These are phyloP conservation scores for Lobophora halterata DNA, from an alignment of 2,888 invertebrate genomes.

Conservation along the genomic window DNA sequence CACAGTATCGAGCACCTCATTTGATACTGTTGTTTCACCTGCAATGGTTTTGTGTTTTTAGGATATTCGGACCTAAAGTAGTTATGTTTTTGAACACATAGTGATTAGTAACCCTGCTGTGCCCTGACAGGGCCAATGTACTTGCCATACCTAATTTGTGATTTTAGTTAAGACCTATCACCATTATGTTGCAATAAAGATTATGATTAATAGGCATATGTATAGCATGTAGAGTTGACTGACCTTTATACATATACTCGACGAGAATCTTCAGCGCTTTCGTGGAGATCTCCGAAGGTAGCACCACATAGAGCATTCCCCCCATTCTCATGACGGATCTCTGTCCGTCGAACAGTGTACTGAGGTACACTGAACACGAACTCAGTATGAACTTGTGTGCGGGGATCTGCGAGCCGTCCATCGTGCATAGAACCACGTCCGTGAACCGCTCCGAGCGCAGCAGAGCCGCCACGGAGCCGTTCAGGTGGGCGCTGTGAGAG, in stretches of 20 bases:
- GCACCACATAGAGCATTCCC: conserved; percentile 84
- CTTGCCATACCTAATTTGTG: too few species aligned
- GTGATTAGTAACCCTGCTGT: too few species aligned
- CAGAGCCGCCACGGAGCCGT: conserved; percentile 89
- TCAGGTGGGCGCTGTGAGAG: conserved; percentile 90
- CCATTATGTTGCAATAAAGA: too few species aligned
- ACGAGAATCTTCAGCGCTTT: conserved; percentile 90
- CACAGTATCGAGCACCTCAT: conserved; percentile 90
- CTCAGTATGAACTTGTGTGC: conserved; percentile 93
- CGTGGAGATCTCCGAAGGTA: conserved; percentile 90
- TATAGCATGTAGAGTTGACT: conserved; percentile 16
- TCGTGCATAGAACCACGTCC: conserved; percentile 89
- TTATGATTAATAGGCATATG: too few species aligned
- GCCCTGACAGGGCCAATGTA: too few species aligned
- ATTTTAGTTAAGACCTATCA: too few species aligned
- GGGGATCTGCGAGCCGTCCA: conserved; percentile 89
- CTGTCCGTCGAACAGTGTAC: conserved; percentile 71
- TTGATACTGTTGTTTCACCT: conserved; percentile 91
- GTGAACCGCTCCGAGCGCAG: conserved; percentile 90
- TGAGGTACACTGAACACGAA: conserved; percentile 85
- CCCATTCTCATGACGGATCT: conserved; percentile 69
- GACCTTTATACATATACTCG: conserved; percentile 92
- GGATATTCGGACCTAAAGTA: too few species aligned
- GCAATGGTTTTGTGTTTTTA: too few species aligned
- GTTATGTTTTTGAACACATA: too few species aligned